A percentile compares a stretch with the other conserved stretches of the same genome.
Evolutionary conservation across 2,797 vertebrate species (phyloP).

Genomic region (Pelochelys cantorii): DNA sequence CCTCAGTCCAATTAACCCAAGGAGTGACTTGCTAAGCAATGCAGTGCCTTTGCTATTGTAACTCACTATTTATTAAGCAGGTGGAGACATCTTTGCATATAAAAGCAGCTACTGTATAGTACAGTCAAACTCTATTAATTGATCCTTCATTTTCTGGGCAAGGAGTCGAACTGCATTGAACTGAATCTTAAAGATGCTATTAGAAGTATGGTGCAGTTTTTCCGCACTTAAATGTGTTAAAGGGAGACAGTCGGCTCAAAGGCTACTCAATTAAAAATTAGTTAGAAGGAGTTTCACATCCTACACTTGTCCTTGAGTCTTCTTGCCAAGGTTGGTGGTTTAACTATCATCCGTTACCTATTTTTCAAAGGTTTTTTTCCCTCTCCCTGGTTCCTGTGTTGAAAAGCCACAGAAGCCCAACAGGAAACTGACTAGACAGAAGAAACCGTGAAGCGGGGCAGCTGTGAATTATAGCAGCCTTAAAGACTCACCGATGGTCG

Average conservation of each 20-base stretch:
- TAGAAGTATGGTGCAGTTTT: not conserved
- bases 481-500: not conserved
- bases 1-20: not conserved
- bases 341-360: not conserved
- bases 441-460: not conserved
- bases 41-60: too few species aligned
- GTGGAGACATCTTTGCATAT: not conserved
- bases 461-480: accelerated
- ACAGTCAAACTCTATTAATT: not conserved
- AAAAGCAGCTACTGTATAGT: not conserved
- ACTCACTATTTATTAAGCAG: not conserved
- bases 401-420: not conserved
- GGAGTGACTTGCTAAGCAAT: not conserved
- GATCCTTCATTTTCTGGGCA: not conserved
- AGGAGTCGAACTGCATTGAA: not conserved
- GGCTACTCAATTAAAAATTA: not conserved
- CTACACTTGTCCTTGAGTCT: not conserved
- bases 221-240: not conserved
- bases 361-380: not conserved
- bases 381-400: not conserved
- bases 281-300: too few species aligned
- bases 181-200: not conserved
- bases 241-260: not conserved
- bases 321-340: too few species aligned
- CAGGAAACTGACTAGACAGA: not conserved